Conservation (phyloP, 2,113 vertebrate species). For the Jacana jacana region DNA sequence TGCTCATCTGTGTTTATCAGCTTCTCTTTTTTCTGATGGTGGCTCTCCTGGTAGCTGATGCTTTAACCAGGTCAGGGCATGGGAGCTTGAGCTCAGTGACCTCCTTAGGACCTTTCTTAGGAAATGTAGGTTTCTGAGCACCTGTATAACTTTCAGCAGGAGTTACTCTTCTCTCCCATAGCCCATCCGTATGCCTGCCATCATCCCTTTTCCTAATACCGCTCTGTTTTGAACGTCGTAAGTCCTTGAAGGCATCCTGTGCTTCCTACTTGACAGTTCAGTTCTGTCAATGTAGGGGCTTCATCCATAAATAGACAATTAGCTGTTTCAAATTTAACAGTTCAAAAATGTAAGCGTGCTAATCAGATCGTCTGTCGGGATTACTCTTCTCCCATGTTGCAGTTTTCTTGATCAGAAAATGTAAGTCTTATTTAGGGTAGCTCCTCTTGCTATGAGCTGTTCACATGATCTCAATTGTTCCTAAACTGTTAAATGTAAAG, state of each 20-base stretch:
- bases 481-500: not conserved
- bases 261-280: not conserved
- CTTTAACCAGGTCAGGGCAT: not conserved
- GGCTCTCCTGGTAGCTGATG: not conserved
- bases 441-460: not conserved
- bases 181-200: not conserved
- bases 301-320: no score
- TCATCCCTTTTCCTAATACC: not conserved
- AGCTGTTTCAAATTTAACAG: not conserved
- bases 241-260: not conserved
- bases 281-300: not conserved
- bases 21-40: not conserved
- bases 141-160: not conserved
- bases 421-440: no score
- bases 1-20: not conserved
- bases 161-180: not conserved
- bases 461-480: fast-evolving
- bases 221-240: not conserved
- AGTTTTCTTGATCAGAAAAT: fast-evolving
- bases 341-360: not conserved
- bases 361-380: fast-evolving
- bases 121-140: not conserved
- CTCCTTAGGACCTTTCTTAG: not conserved
- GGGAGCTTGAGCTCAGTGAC: not conserved
- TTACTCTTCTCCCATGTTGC: not conserved